A percentile compares a stretch with the other conserved stretches of the same genome.
phyloP scores from a whole-genome alignment of 2,797 vertebrate genomes.

The Chrosomus eos region DNA sequence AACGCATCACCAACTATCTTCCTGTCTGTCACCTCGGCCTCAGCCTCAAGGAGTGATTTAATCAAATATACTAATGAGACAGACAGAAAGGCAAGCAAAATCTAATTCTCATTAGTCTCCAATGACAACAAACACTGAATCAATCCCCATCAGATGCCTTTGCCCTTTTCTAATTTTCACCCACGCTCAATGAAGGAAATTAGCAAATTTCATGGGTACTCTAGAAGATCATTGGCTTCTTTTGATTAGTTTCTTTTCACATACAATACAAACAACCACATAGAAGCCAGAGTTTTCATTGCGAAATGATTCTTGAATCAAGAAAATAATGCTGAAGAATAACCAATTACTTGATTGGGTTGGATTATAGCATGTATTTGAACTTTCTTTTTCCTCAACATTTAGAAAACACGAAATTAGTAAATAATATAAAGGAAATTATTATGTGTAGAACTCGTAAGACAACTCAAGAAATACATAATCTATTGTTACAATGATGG shows the following conservation, averaged over 20 bases:
- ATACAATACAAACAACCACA: slow-evolving; percentile 14
- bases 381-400: neutral
- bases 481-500: neutral
- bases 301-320: neutral
- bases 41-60: slow-evolving; percentile 51
- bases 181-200: slow-evolving; percentile 24
- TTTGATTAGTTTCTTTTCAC: slow-evolving; percentile 34
- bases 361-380: neutral
- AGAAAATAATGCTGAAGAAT: neutral
- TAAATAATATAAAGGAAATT: neutral
- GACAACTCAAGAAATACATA: neutral
- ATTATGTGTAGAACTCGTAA: neutral
- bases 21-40: slow-evolving; percentile 48
- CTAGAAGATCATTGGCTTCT: neutral
- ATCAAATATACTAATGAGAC: slow-evolving; percentile 55
- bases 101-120: slow-evolving; percentile 60
- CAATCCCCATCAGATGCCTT: slow-evolving; percentile 32
- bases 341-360: neutral
- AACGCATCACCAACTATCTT: slow-evolving; percentile 49
- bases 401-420: neutral
- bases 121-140: slow-evolving; percentile 29
- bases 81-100: slow-evolving; percentile 25
- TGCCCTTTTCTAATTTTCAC: slow-evolving; percentile 28
- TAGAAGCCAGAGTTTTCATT: neutral
- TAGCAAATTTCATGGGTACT: neutral